Conservation (phyloP, 1,140 invertebrate genomes). For the Hormaphis cornu region DNA sequence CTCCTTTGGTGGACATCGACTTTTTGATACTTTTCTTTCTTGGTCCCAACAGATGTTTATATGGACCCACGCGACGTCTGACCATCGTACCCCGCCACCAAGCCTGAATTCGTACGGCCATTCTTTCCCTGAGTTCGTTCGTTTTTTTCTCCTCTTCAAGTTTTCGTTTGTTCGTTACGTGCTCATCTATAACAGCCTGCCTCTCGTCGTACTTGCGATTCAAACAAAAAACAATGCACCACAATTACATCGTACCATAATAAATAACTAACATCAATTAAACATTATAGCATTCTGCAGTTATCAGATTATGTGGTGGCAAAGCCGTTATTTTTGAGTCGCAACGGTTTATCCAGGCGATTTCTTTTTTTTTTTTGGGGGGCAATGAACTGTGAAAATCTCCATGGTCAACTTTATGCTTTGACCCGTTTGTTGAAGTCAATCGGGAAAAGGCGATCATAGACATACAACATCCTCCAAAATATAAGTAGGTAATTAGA, state of each 20-base stretch:
- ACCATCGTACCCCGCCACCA: constrained; percentile 64
- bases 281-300: no score
- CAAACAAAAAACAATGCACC: background rate
- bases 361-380: no score
- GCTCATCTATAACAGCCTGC: constrained; percentile 33
- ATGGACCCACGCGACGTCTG: constrained; percentile 52
- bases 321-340: no score
- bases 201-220: constrained; percentile 30
- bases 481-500: no score
- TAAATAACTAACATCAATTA: no score
- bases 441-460: no score
- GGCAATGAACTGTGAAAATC: no score
- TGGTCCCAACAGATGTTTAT: constrained; percentile 39
- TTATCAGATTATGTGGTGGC: no score
- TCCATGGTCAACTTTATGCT: no score
- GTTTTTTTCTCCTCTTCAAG: constrained; percentile 27
- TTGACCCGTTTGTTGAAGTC: no score
- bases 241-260: background rate
- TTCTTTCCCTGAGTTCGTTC: constrained; percentile 26
- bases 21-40: constrained; percentile 28
- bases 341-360: no score
- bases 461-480: no score
- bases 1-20: background rate
- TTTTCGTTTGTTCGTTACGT: constrained; percentile 19
- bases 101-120: constrained; percentile 50